Evolutionary conservation across 1,140 invertebrate species (phyloP).

Genomic region (Eriosoma lanigerum): DNA sequence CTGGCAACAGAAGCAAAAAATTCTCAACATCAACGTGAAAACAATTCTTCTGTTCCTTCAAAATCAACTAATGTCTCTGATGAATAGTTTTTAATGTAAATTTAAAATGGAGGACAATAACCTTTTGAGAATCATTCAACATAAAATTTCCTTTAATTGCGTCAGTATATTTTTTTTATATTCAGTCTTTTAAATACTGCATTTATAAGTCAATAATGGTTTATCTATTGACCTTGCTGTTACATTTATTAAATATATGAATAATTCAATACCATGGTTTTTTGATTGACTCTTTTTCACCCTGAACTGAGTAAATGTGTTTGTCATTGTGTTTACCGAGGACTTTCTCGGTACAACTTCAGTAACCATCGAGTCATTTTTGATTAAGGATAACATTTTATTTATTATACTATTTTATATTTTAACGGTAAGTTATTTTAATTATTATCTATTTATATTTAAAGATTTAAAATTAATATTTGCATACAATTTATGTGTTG

Average conservation of each 20-base stretch:
- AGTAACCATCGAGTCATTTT: constrained; percentile 27
- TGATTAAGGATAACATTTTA: background rate
- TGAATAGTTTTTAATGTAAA: background rate
- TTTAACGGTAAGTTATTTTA: constrained; percentile 24
- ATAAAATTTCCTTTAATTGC: constrained; percentile 6
- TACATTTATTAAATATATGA: constrained; percentile 29
- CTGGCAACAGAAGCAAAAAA: constrained; percentile 31
- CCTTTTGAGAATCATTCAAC: background rate
- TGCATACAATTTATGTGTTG: background rate
- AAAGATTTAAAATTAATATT: background rate
- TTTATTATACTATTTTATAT: constrained; percentile 3
- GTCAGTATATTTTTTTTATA: background rate
- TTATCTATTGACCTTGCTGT: constrained; percentile 40
- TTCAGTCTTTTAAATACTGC: background rate
- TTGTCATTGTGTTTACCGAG: constrained; percentile 37
- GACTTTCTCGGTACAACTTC: constrained; percentile 33
- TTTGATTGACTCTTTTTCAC: constrained; percentile 44
- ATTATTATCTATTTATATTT: background rate
- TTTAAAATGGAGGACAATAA: constrained; percentile 17
- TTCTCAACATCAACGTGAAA: constrained; percentile 36
- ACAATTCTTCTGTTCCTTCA: constrained; percentile 6
- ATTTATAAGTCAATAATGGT: constrained; percentile 27
- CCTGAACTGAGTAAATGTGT: background rate
- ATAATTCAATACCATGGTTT: constrained; percentile 27
- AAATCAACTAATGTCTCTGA: constrained; percentile 16